A percentile compares a stretch with the other conserved stretches of the same genome.
Conservation (phyloP, 2,797 vertebrate genomes). For the Xenentodon cancila region DNA sequence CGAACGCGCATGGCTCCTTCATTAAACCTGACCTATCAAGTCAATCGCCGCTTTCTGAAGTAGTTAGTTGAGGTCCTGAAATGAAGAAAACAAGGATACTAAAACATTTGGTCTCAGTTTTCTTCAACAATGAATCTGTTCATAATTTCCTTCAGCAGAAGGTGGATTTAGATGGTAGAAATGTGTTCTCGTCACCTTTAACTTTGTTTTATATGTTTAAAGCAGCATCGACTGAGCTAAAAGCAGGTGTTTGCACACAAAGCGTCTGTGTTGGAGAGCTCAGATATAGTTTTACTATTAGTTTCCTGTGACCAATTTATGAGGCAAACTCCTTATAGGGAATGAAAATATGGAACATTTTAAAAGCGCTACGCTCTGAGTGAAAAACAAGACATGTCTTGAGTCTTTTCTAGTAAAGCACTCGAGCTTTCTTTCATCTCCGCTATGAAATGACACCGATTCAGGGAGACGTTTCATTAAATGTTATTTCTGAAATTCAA, state of each 20-base stretch:
- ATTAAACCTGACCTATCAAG: too few relatives aligned
- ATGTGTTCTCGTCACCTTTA: not conserved
- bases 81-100: conserved; percentile 14
- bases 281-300: conserved; percentile 52
- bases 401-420: conserved; percentile 5
- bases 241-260: conserved; percentile 67
- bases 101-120: conserved; percentile 31
- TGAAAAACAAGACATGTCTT: conserved; percentile 8
- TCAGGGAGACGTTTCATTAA: not conserved
- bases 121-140: conserved; percentile 32
- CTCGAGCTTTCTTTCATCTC: conserved; percentile 23
- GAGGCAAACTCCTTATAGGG: conserved; percentile 39
- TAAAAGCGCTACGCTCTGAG: conserved; percentile 47
- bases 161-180: conserved; percentile 27
- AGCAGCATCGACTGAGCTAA: conserved; percentile 31
- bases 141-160: conserved; percentile 41
- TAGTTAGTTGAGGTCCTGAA: too few relatives aligned
- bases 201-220: conserved; percentile 39
- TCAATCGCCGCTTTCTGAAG: too few relatives aligned
- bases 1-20: too few relatives aligned
- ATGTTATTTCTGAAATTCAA: conserved; percentile 8
- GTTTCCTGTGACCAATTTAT: conserved; percentile 57
- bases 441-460: not conserved
- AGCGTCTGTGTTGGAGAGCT: conserved; percentile 55
- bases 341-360: conserved; percentile 60